phyloP scores from a whole-genome alignment of 1,140 invertebrate species.

The Drosophila mauritiana region DNA sequence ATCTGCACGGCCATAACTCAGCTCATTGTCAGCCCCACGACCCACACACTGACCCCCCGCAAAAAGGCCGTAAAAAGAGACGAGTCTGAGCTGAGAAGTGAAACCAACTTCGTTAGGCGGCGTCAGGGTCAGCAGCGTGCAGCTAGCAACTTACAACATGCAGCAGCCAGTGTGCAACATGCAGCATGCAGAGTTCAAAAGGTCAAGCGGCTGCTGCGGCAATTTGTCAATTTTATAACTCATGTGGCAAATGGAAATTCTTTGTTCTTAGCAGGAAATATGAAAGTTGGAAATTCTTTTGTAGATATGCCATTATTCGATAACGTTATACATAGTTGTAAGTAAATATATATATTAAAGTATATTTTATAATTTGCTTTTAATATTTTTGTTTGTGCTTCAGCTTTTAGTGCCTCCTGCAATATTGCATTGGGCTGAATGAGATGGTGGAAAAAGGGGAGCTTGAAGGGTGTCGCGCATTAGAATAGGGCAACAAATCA shows the following conservation, averaged over 20 bases:
- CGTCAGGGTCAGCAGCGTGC: conserved; percentile 60
- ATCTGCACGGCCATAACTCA: conserved; percentile 75
- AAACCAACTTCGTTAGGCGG: conserved; percentile 59
- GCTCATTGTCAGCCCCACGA: conserved; percentile 72
- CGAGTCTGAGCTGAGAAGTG: conserved; percentile 13
- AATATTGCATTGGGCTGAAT: neutral
- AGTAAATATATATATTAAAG: neutral
- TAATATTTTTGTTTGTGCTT: neutral
- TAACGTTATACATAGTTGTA: neutral
- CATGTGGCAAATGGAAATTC: neutral
- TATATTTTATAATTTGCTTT: neutral
- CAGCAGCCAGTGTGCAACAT: conserved; percentile 25
- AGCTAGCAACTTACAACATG: conserved; percentile 21
- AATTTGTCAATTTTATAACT: conserved; percentile 83
- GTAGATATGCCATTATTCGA: too few species aligned
- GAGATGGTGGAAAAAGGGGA: neutral
- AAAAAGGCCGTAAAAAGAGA: conserved; percentile 15
- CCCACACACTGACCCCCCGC: conserved; percentile 71
- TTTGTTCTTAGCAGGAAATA: neutral
- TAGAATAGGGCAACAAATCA: conserved; percentile 84
- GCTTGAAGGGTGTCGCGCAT: conserved; percentile 35
- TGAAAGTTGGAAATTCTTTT: neutral
- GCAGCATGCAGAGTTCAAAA: conserved; percentile 31
- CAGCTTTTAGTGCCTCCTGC: conserved; percentile 7
- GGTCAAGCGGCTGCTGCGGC: conserved; percentile 66